Conservation (phyloP, 2,797 vertebrate genomes). For the Gadopsis bispinosus region DNA sequence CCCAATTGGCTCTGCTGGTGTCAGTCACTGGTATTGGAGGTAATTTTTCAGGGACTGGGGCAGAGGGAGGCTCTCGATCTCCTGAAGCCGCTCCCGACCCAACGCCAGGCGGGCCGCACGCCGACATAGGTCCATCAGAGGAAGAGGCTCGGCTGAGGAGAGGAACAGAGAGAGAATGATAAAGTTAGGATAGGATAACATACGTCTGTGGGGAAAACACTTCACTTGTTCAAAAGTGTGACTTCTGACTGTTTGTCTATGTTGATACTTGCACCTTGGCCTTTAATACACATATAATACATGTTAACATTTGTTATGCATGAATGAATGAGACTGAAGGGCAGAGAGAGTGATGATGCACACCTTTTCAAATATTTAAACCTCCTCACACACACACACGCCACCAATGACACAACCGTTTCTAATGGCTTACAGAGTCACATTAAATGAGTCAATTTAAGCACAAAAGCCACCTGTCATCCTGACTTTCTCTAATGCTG, state of each 20-base stretch:
- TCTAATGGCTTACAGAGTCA: background rate
- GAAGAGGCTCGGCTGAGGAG: slow-evolving; percentile 94
- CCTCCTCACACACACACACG: slow-evolving; percentile 11
- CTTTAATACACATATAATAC: slow-evolving; percentile 29
- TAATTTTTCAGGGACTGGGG: slow-evolving; percentile 98
- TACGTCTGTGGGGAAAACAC: background rate
- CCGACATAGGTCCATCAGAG: slow-evolving; percentile 97
- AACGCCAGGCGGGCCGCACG: slow-evolving; percentile 94
- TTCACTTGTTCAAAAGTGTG: background rate
- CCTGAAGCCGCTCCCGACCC: slow-evolving; percentile 92
- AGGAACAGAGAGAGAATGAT: slow-evolving; percentile 25
- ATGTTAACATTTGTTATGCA: slow-evolving; percentile 26
- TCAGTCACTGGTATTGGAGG: slow-evolving; percentile 95
- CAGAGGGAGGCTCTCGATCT: slow-evolving; percentile 94
- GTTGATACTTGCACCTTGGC: background rate
- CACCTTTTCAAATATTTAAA: slow-evolving; percentile 55
- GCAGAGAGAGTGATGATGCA: slow-evolving; percentile 37
- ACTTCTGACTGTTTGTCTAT: background rate
- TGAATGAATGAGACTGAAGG: slow-evolving; percentile 26
- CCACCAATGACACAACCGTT: slow-evolving; percentile 29
- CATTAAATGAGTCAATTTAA: slow-evolving; percentile 15
- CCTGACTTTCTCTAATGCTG: background rate
- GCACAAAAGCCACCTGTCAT: slow-evolving; percentile 18
- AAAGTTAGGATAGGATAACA: background rate
- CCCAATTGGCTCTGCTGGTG: slow-evolving; percentile 51